A percentile compares a stretch with the other conserved stretches of the same genome.
phyloP scores from a whole-genome alignment of 2,113 vertebrate genomes.

The Dasyurus viverrinus region DNA sequence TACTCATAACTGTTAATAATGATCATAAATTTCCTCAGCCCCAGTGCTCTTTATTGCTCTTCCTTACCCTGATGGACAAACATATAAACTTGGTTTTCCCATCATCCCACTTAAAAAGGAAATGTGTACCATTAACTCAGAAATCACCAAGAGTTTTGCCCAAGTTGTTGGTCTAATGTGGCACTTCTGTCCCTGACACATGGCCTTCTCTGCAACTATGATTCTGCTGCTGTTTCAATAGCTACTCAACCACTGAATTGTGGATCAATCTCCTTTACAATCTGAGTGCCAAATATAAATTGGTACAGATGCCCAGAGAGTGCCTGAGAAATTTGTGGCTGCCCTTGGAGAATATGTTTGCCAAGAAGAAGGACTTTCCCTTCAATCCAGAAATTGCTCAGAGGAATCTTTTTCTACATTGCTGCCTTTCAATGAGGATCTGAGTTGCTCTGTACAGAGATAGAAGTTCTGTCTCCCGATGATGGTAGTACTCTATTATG shows the following conservation, averaged over 20 bases:
- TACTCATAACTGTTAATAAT: too few relatives aligned
- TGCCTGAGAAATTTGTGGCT: accelerated
- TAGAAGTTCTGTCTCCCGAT: too few relatives aligned
- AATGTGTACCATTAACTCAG: neutral
- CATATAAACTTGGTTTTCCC: neutral
- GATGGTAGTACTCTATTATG: too few relatives aligned
- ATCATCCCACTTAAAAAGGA: too few relatives aligned
- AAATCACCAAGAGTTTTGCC: neutral
- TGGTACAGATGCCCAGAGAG: neutral
- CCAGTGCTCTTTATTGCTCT: neutral
- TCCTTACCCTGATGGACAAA: neutral
- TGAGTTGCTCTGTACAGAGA: too few relatives aligned
- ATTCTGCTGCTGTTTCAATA: too few relatives aligned
- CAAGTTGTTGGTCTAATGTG: neutral
- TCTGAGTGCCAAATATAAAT: neutral
- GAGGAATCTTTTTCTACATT: accelerated
- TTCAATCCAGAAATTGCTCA: neutral
- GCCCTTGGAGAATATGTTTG: neutral
- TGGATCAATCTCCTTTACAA: neutral
- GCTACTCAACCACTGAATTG: accelerated
- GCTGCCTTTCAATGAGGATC: neutral
- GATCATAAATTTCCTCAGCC: too few relatives aligned
- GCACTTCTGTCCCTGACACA: neutral
- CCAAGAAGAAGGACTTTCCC: neutral
- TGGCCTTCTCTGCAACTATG: neutral